A percentile compares a stretch with the other conserved stretches of the same genome.
phyloP scores from a whole-genome alignment of 2,113 vertebrate species.

The Progne subis region DNA sequence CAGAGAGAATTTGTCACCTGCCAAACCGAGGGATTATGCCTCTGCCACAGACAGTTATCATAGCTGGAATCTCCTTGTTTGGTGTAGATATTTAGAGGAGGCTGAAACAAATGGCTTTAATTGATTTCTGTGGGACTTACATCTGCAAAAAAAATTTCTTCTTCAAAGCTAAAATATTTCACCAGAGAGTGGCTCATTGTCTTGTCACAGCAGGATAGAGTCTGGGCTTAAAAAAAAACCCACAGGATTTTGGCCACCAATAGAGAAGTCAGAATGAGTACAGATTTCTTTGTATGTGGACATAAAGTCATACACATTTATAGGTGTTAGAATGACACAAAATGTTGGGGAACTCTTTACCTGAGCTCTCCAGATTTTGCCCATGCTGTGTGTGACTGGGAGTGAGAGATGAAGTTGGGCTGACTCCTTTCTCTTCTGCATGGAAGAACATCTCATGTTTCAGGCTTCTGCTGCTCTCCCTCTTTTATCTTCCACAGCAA shows the following conservation, averaged over 20 bases:
- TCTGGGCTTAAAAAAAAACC: background rate
- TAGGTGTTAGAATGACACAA: background rate
- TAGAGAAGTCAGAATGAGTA: background rate
- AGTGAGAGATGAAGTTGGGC: background rate
- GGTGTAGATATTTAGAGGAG: background rate
- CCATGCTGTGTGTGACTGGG: rapidly evolving
- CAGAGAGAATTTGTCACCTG: background rate
- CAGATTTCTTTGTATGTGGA: background rate
- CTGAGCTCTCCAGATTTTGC: background rate
- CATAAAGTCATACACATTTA: background rate
- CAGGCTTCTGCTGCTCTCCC: background rate
- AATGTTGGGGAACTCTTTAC: background rate
- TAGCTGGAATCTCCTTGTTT: background rate
- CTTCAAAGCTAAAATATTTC: background rate
- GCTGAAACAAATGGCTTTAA: background rate
- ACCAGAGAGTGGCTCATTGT: background rate
- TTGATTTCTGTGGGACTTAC: background rate
- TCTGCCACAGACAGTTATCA: background rate
- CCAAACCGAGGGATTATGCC: background rate
- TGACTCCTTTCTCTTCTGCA: background rate
- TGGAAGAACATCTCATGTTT: background rate
- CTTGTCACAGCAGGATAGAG: background rate
- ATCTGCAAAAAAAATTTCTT: background rate
- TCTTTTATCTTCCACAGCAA: background rate
- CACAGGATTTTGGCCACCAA: background rate